Percentiles rank a stretch among this genome's conserved stretches.
These are phyloP conservation scores for Gobius niger DNA, from an alignment of 2,113 vertebrate genomes.

Conservation along the genomic window DNA sequence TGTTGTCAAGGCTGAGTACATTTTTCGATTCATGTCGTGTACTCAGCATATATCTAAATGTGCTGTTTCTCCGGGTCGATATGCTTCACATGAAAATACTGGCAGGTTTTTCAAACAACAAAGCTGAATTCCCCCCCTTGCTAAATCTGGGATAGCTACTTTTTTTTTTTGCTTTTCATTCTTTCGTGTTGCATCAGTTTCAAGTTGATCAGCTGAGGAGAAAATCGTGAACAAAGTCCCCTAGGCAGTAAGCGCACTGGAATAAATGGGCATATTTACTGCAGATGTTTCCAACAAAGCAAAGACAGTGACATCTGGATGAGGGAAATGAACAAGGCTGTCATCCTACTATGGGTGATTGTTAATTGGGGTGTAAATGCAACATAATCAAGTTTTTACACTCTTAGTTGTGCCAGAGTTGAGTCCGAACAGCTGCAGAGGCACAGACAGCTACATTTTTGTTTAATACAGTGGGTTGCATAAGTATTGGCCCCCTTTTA, in stretches of 20 bases:
- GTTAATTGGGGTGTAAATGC: slow-evolving; percentile 4
- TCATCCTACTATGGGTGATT: not conserved
- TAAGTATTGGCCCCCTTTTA: too few species aligned
- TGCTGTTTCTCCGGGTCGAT: too few species aligned
- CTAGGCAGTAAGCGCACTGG: not conserved
- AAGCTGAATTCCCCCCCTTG: too few species aligned
- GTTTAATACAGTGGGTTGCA: too few species aligned
- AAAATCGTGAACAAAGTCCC: not conserved
- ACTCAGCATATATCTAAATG: too few species aligned
- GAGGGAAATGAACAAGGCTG: slow-evolving; percentile 7
- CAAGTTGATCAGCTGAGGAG: slow-evolving; percentile 8
- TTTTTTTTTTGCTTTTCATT: slow-evolving; percentile 21
- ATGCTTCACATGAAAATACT: too few species aligned
- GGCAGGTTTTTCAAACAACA: too few species aligned
- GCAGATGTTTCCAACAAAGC: slow-evolving; percentile 42
- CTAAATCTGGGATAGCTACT: not conserved
- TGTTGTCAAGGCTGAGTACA: too few species aligned
- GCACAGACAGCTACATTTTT: not conserved
- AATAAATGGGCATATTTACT: slow-evolving; percentile 24
- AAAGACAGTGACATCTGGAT: slow-evolving; percentile 38
- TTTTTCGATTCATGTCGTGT: too few species aligned
- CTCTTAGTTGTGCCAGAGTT: slow-evolving; percentile 6
- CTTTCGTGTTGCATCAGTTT: slow-evolving; percentile 6
- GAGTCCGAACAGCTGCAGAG: slow-evolving; percentile 27
- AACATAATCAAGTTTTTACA: not conserved